A percentile compares a stretch with the other conserved stretches of the same genome.
Conservation (phyloP, 2,888 invertebrate genomes). For the Ophonus ardosiacus region DNA sequence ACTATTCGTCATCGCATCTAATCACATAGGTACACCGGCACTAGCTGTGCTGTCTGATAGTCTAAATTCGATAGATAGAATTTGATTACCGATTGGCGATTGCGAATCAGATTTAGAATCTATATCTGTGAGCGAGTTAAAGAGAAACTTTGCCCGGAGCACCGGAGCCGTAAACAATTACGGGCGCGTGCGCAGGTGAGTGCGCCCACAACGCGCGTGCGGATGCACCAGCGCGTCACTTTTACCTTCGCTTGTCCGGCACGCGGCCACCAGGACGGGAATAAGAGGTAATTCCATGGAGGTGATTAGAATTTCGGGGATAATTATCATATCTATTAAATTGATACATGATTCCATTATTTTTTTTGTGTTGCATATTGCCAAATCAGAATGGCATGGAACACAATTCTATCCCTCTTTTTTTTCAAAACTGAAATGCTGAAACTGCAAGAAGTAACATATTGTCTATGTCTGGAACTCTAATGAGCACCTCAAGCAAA, state of each 20-base stretch:
- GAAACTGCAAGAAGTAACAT: too few relatives aligned
- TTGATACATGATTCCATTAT: too few relatives aligned
- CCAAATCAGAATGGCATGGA: too few relatives aligned
- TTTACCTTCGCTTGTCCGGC: constrained; percentile 18
- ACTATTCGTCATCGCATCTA: not conserved
- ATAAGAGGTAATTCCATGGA: not conserved
- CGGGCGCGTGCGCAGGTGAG: constrained; percentile 29
- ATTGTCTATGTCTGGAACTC: too few relatives aligned
- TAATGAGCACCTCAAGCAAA: too few relatives aligned
- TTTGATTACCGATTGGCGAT: not conserved
- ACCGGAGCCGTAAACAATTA: constrained; percentile 16
- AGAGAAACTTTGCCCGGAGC: constrained; percentile 18
- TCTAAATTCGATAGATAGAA: too few relatives aligned
- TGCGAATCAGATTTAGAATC: not conserved
- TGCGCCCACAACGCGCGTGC: constrained; percentile 38
- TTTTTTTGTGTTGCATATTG: too few relatives aligned
- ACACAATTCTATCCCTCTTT: too few relatives aligned
- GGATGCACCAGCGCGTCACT: constrained; percentile 23
- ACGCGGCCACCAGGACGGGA: constrained; percentile 17
- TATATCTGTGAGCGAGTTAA: not conserved
- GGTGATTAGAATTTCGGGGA: too few relatives aligned
- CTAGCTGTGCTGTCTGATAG: too few relatives aligned
- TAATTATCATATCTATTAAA: too few relatives aligned
- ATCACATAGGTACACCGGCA: not conserved
- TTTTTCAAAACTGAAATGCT: too few relatives aligned